Conservation (phyloP, 2,888 invertebrate genomes). For the Euplagia quadripunctaria region DNA sequence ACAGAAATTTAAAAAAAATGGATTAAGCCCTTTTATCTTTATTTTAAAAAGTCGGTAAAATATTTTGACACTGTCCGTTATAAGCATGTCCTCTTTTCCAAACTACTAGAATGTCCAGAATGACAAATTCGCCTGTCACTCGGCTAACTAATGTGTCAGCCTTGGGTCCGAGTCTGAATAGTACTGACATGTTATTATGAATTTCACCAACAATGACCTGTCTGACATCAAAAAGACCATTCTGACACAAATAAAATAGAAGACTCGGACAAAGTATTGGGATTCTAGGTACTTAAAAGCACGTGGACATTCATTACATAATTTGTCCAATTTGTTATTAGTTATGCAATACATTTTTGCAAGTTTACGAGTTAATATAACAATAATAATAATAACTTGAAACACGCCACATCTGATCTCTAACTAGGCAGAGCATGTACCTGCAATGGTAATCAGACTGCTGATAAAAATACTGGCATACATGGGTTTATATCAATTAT, state of each 20-base stretch:
- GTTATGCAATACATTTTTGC: background rate
- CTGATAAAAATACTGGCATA: no score
- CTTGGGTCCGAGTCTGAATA: background rate
- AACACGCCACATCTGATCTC: no score
- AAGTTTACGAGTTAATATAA: background rate
- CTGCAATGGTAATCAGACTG: no score
- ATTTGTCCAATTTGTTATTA: background rate
- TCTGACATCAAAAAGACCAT: background rate
- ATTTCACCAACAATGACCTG: constrained; percentile 1
- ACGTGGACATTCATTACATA: background rate
- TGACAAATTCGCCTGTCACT: background rate
- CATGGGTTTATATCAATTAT: no score
- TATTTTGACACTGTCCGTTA: background rate
- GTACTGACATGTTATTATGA: background rate
- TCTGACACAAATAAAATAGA: background rate
- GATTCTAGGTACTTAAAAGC: background rate
- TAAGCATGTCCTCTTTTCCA: background rate
- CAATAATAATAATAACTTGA: no score
- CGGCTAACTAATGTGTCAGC: background rate
- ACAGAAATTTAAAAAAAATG: no score
- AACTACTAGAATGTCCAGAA: background rate
- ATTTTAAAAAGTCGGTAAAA: background rate
- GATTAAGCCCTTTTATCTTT: no score
- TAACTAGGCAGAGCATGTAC: no score
- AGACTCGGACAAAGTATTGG: background rate